Evolutionary conservation across 2,888 invertebrate species (phyloP), one percentile per base, ranked within the genome.

Genomic region (Alentia gelatinosa): DNA sequence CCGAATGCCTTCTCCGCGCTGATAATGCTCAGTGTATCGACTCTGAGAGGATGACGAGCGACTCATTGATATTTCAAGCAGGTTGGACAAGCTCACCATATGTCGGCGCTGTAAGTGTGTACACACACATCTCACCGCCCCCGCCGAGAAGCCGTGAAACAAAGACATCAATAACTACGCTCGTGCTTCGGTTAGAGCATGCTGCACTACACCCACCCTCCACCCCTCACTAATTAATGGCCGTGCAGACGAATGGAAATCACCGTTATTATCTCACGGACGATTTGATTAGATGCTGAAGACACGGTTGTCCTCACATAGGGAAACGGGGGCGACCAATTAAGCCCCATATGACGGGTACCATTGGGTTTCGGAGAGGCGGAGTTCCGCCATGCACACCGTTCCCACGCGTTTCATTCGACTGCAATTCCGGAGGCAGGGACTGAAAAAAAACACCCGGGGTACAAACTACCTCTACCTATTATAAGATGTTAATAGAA

Each of bases 401-500:
- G 79, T 79, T 79, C 79, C 79, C 79, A 79, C 79, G 5, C 12
- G 39, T 37, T 79, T 23, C 37, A 79, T 19, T 79, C 37, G 74
- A 26, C 74, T 74, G 79, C 26, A 79, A 39, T 79, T 79, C 39
- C 79, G 79, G 79, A 79, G 39, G 79, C 37, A 5, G 35, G n/a
- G n/a, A n/a, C n/a, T n/a, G n/a, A n/a, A n/a, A n/a, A n/a, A 39
- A 79, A 35, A 74, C 35, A 68, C 26, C 5, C 30, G 33, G 26
- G 68, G 68, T 30, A 68, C 33, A 68, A 68, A 68, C 68, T 68
- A 68, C 33, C 79, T 12, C 79, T 79, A 37, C 37, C 79, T 79
- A 79, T 79, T 79, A 79, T 79, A 79, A 79, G 79, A 79, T 39
- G 79, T 79, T 79, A 79, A 79, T 79, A 79, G 79, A 79, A 79